These are phyloP conservation scores for Hoplostethus mediterraneus DNA, from an alignment of 2,797 vertebrate genomes.

Conservation along the genomic window DNA sequence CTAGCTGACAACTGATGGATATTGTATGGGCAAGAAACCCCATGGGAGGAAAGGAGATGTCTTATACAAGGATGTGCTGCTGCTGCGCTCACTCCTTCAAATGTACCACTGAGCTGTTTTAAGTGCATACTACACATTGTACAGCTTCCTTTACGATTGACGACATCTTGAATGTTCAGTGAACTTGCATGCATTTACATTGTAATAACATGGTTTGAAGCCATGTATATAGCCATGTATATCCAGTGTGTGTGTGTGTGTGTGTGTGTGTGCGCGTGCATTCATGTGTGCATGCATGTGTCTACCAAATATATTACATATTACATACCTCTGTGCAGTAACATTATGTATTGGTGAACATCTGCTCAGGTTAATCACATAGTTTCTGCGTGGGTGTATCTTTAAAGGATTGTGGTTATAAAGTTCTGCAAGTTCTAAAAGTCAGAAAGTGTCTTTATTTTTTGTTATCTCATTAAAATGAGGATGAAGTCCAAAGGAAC, in stretches of 20 bases:
- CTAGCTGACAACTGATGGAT: conserved; percentile 58
- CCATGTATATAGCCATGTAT: conserved; percentile 39
- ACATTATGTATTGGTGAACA: conserved; percentile 20
- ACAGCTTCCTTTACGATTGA: neutral
- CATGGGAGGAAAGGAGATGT: conserved; percentile 53
- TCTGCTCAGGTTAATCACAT: conserved; percentile 40
- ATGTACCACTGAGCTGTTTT: conserved; percentile 30
- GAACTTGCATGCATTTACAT: conserved; percentile 30
- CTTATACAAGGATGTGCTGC: conserved; percentile 54
- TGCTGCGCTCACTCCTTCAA: conserved; percentile 35
- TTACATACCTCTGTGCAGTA: conserved; percentile 15
- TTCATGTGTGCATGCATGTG: neutral
- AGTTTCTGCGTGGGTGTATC: conserved; percentile 20
- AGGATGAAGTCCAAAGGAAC: conserved; percentile 41
- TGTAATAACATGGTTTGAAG: conserved; percentile 3
- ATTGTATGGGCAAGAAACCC: conserved; percentile 44
- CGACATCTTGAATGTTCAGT: conserved; percentile 14
- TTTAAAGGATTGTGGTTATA: conserved; percentile 14
- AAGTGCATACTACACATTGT: conserved; percentile 20
- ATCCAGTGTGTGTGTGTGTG: neutral
- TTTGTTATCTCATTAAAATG: conserved; percentile 58
- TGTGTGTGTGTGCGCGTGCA: neutral
- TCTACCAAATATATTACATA: neutral
- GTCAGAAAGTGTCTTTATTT: conserved; percentile 46
- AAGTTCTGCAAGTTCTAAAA: conserved; percentile 48